phyloP scores from a whole-genome alignment of 2,797 vertebrate species.

The Brachyalestes nurse region DNA sequence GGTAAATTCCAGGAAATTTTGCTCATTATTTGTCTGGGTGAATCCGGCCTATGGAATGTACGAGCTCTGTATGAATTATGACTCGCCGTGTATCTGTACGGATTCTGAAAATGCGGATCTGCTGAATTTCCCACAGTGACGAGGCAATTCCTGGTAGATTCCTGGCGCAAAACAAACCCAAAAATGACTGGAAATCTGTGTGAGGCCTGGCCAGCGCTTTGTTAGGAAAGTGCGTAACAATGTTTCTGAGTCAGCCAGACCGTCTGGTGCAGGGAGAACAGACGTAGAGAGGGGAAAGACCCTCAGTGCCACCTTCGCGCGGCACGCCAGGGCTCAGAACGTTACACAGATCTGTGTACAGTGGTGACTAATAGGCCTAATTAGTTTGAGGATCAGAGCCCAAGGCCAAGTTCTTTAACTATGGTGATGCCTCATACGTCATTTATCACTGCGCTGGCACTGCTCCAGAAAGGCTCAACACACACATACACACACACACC shows the following conservation, averaged over 20 bases:
- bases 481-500: conserved; percentile 13
- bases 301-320: conserved; percentile 9
- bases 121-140: neutral
- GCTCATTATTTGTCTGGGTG: neutral
- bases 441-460: conserved; percentile 52
- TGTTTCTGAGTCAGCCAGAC: conserved; percentile 43
- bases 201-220: conserved; percentile 4
- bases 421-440: conserved; percentile 43
- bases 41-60: neutral
- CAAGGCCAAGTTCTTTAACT: conserved; percentile 53
- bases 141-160: conserved; percentile 19
- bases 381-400: conserved; percentile 54
- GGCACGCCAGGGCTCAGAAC: conserved; percentile 10
- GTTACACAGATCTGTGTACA: conserved; percentile 32
- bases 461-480: conserved; percentile 36
- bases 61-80: neutral
- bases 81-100: neutral
- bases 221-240: conserved; percentile 39
- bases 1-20: neutral
- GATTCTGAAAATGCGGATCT: neutral
- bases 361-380: conserved; percentile 52
- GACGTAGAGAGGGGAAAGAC: conserved; percentile 38
- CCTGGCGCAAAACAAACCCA: conserved; percentile 1
- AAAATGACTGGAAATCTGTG: conserved; percentile 37
- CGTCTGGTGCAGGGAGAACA: conserved; percentile 34